Evolutionary conservation across 2,113 vertebrate genomes (phyloP), one percentile per base, ranked within the genome.

Genomic region (Pongo abelii): DNA sequence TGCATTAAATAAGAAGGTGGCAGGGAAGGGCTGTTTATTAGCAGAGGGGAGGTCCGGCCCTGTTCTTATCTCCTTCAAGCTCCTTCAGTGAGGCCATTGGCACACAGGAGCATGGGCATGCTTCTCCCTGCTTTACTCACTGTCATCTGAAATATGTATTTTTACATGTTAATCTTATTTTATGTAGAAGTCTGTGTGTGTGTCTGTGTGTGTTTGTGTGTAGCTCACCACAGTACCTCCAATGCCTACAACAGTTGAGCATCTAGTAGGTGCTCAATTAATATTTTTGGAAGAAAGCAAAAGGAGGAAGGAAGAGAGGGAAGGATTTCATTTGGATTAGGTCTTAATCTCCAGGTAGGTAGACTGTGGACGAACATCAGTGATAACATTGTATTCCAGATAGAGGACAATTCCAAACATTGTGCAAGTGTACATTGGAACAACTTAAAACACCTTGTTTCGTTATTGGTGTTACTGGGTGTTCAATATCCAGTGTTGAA

Each of bases 281-380:
- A 10, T 84, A 87, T 38, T 59, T 83, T 46, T 20, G 38, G 55
- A 57, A 91, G 55, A 38, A 72, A 80, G 8, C 35, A 70, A n/a
- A 85, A 61, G 30, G 57, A 79, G 48, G 23, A 70, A 84, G 52
- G 52, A 67, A n/a, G 38, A 8, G 11, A 80, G 17, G 77, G 64
- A 70, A 95, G 16, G n/a, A 64, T 64, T 64, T 64, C 61, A 80
- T 50, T 64, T 85, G 43, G 67, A 46, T 38, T 84, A 81, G 57
- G 27, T n/a, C 55, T 61, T 90, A 14, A 23, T 70, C n/a, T 92
- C 14, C 30, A 40, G 22, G 70, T 40, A 17, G 23, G 3, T 38
- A n/a, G 6, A 50, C n/a, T 23, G 0, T 55, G 23, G 75, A 20
- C 61, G 2, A 27, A 23, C 6, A 48, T 5, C 46, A 50, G 6